Conservation (phyloP, 2,888 invertebrate species). For the Linnaemya tessellans region DNA sequence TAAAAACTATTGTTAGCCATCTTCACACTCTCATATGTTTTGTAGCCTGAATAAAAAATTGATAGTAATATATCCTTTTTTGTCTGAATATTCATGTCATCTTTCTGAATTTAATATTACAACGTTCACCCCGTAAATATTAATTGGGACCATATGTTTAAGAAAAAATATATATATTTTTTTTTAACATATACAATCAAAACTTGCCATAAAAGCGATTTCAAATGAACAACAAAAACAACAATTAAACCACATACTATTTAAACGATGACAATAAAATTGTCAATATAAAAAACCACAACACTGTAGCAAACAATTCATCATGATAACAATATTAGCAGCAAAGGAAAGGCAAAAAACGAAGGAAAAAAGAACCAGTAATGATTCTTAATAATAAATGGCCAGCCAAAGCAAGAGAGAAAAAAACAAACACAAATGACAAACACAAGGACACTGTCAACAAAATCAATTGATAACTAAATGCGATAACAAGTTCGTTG, state of each 20-base stretch:
- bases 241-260: background rate
- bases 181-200: background rate
- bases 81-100: too few relatives aligned
- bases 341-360: background rate
- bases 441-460: constrained; percentile 75
- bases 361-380: background rate
- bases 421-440: constrained; percentile 20
- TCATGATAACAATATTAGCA: constrained; percentile 39
- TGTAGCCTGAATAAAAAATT: too few relatives aligned
- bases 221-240: background rate
- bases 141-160: too few relatives aligned
- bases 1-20: too few relatives aligned
- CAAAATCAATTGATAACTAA: constrained; percentile 76
- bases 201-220: background rate
- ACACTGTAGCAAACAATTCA: constrained; percentile 17
- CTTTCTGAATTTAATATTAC: too few relatives aligned
- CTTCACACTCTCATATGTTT: too few relatives aligned
- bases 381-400: constrained; percentile 33
- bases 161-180: too few relatives aligned
- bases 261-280: background rate
- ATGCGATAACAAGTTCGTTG: constrained; percentile 27
- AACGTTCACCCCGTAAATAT: too few relatives aligned
- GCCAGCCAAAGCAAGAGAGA: background rate
- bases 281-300: constrained; percentile 18
- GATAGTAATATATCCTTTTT: too few relatives aligned